phyloP scores from a whole-genome alignment of 2,113 vertebrate genomes.

The Pomatorhinus ruficollis region DNA sequence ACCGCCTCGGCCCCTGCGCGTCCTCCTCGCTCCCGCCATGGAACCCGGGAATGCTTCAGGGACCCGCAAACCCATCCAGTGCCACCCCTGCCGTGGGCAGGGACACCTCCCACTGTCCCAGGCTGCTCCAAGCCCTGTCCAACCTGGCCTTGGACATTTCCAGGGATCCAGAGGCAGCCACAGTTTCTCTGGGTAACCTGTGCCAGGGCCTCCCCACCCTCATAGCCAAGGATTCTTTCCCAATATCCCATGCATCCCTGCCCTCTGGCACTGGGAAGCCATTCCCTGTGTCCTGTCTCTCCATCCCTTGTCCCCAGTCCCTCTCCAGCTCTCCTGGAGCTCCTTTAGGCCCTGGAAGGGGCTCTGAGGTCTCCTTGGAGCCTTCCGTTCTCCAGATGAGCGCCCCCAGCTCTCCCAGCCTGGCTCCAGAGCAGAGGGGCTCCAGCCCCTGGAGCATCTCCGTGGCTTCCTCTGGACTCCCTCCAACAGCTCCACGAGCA shows the following conservation, averaged over 20 bases:
- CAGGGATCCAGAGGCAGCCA: background rate
- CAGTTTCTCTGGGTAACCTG: background rate
- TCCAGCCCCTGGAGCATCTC: background rate
- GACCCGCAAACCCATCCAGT: rapidly evolving
- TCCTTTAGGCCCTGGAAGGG: background rate
- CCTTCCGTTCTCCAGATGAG: background rate
- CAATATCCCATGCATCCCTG: background rate
- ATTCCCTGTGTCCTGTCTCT: background rate
- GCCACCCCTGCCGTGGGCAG: background rate
- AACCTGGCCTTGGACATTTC: background rate
- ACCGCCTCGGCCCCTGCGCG: background rate
- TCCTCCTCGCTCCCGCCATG: rapidly evolving
- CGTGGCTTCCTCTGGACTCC: rapidly evolving
- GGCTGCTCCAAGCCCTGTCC: too few relatives aligned
- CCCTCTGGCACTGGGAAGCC: background rate
- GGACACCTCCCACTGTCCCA: rapidly evolving
- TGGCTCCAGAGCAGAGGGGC: background rate
- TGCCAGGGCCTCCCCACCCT: background rate
- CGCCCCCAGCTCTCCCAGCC: background rate
- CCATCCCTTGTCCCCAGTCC: background rate
- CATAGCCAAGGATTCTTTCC: background rate
- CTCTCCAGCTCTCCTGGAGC: background rate
- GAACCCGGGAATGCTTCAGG: rapidly evolving
- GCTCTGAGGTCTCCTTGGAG: background rate
- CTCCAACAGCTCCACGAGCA: background rate